Percentiles rank a stretch among this genome's conserved stretches.
Conservation (phyloP, 53 echinoderm and acorn worm species). For the Echinarachnius parma region DNA sequence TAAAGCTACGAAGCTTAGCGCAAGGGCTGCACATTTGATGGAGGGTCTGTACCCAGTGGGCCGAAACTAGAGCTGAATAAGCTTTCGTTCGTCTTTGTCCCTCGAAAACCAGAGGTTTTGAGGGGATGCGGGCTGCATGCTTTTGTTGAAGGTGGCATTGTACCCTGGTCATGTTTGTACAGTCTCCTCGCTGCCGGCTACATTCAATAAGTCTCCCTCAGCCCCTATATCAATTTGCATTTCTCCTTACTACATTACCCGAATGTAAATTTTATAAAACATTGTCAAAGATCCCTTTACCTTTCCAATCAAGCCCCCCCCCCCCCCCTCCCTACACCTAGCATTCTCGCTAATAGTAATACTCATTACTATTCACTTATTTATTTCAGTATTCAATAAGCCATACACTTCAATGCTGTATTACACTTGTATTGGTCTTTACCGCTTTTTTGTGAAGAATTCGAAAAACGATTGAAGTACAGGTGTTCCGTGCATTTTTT, state of each 20-base stretch:
- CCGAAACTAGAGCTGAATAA: constrained; percentile 14
- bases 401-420: no score
- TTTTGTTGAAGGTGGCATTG: constrained; percentile 27
- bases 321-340: no score
- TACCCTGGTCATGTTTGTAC: constrained; percentile 29
- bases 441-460: no score
- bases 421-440: no score
- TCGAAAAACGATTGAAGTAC: no score
- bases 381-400: no score
- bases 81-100: constrained; percentile 26
- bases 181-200: constrained; percentile 47
- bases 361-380: no score
- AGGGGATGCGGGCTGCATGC: constrained; percentile 12
- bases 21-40: constrained; percentile 22
- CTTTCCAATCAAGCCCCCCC: not conserved
- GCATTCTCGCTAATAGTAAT: no score
- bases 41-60: constrained; percentile 8
- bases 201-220: constrained; percentile 25
- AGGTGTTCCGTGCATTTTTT: no score
- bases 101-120: not conserved
- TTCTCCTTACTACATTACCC: not conserved
- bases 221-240: constrained; percentile 26
- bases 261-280: no score
- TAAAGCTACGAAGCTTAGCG: constrained; percentile 5
- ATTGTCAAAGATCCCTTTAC: not conserved